These are phyloP conservation scores for Drosophila neocordata DNA, from an alignment of 1,140 invertebrate genomes.

Conservation along the genomic window DNA sequence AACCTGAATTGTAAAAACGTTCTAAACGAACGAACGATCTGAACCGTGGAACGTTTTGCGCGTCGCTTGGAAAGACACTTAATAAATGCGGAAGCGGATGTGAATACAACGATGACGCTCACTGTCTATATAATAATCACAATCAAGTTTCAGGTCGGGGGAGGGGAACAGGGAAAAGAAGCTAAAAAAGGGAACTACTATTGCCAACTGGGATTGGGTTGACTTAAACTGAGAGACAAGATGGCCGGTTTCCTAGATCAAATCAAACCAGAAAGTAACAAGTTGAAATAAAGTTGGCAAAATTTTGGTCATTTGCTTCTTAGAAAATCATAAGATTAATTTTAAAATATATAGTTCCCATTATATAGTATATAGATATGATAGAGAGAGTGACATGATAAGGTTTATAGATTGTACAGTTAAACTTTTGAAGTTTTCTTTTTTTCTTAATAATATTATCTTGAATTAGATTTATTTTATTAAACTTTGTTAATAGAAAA, in stretches of 20 bases:
- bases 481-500: too few species aligned
- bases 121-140: conserved; percentile 55
- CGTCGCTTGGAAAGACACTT: conserved; percentile 77
- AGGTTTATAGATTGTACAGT: neutral
- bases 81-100: conserved; percentile 83
- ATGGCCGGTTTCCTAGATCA: neutral
- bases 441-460: neutral
- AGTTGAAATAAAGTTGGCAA: too few species aligned
- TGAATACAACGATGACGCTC: conserved; percentile 46
- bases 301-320: too few species aligned
- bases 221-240: neutral
- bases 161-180: conserved; percentile 33
- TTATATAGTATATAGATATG: neutral
- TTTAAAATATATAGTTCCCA: neutral
- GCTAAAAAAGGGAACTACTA: conserved; percentile 16
- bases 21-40: conserved; percentile 56
- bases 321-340: too few species aligned
- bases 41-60: conserved; percentile 60
- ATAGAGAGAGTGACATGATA: neutral
- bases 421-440: neutral
- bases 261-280: neutral
- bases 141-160: conserved; percentile 69
- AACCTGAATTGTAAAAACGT: conserved; percentile 81
- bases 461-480: neutral
- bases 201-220: neutral